Conservation (phyloP, 2,888 invertebrate species). For the Artemia sp. region DNA sequence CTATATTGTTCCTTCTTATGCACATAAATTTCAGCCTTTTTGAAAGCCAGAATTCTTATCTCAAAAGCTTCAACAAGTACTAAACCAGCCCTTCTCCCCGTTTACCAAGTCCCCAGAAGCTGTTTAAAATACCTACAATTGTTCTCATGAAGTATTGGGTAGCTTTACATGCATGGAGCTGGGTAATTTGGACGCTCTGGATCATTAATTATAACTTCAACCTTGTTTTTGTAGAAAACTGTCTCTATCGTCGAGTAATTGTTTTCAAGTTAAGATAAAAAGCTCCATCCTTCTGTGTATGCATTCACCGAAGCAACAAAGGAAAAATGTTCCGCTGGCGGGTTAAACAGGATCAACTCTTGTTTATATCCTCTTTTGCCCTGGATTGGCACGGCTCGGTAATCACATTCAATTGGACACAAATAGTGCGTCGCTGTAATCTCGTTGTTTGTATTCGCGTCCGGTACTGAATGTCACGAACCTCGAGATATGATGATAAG, state of each 20-base stretch:
- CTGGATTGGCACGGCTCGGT: not conserved
- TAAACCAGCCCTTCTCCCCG: not conserved
- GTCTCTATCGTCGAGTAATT: not conserved
- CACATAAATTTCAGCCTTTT: not conserved
- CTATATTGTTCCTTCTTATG: not conserved
- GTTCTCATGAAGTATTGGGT: not conserved
- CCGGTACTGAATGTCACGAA: no score
- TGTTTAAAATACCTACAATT: not conserved
- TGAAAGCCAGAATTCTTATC: not conserved
- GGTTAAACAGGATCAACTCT: not conserved
- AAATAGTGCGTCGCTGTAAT: not conserved
- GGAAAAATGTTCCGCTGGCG: constrained; percentile 1
- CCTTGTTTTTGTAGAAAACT: not conserved
- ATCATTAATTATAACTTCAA: not conserved
- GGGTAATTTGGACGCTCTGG: constrained; percentile 7
- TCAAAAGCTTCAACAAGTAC: not conserved
- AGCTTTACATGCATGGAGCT: not conserved
- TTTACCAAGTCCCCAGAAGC: not conserved
- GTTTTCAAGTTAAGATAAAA: not conserved
- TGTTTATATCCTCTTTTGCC: not conserved
- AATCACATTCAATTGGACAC: not conserved
- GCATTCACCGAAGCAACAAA: not conserved
- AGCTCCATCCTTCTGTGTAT: not conserved
- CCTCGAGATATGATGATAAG: no score
- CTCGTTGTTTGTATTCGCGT: no score